phyloP scores from a whole-genome alignment of 1,140 invertebrate species.

The Drosophila yakuba region DNA sequence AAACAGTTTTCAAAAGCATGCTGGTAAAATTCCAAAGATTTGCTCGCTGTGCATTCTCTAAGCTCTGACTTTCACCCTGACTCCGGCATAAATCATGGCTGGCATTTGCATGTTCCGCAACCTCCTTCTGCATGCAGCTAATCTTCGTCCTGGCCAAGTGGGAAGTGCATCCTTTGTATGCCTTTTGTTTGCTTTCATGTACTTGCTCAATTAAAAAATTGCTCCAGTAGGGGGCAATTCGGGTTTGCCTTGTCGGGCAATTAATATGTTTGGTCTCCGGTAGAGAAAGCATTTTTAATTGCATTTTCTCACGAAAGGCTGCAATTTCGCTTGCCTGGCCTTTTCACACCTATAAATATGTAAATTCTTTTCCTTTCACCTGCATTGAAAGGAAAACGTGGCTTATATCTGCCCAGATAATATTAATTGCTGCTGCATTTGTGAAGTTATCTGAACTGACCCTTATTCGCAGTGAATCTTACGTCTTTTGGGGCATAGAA shows the following conservation, averaged over 20 bases:
- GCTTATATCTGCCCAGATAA: conserved; percentile 43
- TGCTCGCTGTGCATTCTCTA: conserved; percentile 12
- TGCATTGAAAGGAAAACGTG: conserved; percentile 31
- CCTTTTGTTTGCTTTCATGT: conserved; percentile 71
- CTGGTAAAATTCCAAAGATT: background rate
- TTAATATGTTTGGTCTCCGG: conserved; percentile 70
- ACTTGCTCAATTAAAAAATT: conserved; percentile 80
- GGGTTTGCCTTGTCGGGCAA: conserved; percentile 65
- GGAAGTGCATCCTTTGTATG: conserved; percentile 67
- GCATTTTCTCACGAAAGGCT: conserved; percentile 71
- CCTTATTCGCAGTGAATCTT: conserved; percentile 5
- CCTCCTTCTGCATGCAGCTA: conserved; percentile 45
- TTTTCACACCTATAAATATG: conserved; percentile 76
- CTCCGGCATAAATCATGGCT: conserved; percentile 76
- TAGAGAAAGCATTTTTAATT: conserved; percentile 70
- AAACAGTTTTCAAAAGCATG: no score
- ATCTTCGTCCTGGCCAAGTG: conserved; percentile 54
- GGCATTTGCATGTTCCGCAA: conserved; percentile 69
- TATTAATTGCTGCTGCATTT: conserved; percentile 56
- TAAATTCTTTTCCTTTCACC: conserved; percentile 50
- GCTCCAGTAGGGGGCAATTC: conserved; percentile 31
- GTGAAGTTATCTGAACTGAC: conserved; percentile 9
- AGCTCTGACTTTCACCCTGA: conserved; percentile 22
- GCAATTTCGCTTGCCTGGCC: conserved; percentile 51
- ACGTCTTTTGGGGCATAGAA: conserved; percentile 3